Conservation (phyloP, 2,888 invertebrate species). For the Saturnia pavonia region DNA sequence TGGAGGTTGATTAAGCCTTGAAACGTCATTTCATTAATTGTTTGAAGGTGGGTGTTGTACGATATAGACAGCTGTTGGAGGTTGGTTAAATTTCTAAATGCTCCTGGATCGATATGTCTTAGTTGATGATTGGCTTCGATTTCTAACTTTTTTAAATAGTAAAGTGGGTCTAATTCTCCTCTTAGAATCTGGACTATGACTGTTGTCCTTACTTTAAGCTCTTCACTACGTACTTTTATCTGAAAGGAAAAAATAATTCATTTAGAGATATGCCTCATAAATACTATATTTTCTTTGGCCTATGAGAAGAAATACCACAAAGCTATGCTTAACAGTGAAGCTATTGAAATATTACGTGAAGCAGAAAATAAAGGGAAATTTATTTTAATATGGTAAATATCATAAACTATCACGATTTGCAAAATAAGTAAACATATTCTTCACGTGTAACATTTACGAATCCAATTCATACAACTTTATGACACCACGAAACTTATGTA, state of each 20-base stretch:
- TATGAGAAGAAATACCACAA: not conserved
- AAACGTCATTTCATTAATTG: slow-evolving; percentile 71
- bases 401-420: not conserved
- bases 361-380: not conserved
- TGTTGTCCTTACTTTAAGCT: slow-evolving; percentile 74
- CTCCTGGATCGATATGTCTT: slow-evolving; percentile 68
- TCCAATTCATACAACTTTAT: slow-evolving; percentile 6
- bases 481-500: not conserved
- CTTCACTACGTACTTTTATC: slow-evolving; percentile 58
- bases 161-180: slow-evolving; percentile 66
- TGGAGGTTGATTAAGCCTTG: slow-evolving; percentile 74
- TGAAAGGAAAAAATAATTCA: slow-evolving; percentile 39
- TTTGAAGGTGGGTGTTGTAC: slow-evolving; percentile 72
- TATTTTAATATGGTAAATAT: too few species aligned
- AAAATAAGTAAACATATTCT: not conserved
- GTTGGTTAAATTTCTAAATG: slow-evolving; percentile 71
- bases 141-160: slow-evolving; percentile 65
- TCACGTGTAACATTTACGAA: not conserved
- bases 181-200: slow-evolving; percentile 64
- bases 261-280: not conserved
- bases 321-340: not conserved
- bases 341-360: not conserved
- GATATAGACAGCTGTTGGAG: slow-evolving; percentile 80
- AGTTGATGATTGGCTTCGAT: slow-evolving; percentile 81
- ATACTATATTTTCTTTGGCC: too few species aligned